Evolutionary conservation across 2,113 vertebrate species (phyloP).

Genomic region (Upupa epops): DNA sequence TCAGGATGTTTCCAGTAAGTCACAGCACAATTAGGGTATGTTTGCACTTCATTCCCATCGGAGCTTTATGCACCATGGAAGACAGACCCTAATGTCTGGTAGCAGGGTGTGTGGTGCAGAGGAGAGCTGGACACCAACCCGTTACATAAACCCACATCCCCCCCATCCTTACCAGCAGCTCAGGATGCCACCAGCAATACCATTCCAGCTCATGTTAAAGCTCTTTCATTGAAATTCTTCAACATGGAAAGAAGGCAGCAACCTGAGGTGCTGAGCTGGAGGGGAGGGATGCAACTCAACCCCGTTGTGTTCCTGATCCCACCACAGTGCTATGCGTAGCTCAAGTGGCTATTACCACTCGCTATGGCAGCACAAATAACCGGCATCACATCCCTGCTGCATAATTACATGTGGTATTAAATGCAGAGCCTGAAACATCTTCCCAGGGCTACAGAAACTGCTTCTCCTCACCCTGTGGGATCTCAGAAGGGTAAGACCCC

Average conservation of each 20-base stretch:
- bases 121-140: neutral
- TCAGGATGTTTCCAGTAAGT: neutral
- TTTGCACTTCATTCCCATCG: neutral
- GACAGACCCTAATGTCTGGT: rapidly evolving
- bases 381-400: too few relatives aligned
- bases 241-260: rapidly evolving
- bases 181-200: neutral
- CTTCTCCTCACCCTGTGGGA: too few relatives aligned
- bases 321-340: too few relatives aligned
- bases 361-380: too few relatives aligned
- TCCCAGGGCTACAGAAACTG: too few relatives aligned
- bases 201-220: neutral
- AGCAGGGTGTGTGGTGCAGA: neutral
- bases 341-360: too few relatives aligned
- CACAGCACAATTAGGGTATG: rapidly evolving
- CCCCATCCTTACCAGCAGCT: neutral
- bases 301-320: too few relatives aligned
- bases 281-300: too few relatives aligned
- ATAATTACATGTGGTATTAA: too few relatives aligned
- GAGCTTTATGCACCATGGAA: neutral
- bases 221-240: neutral
- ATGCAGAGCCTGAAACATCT: too few relatives aligned
- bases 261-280: neutral
- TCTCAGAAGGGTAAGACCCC: neutral
- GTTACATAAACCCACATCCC: neutral